Evolutionary conservation across 2,888 invertebrate species (phyloP), one percentile per base, ranked within the genome.

Genomic region (Neoascia interrupta): DNA sequence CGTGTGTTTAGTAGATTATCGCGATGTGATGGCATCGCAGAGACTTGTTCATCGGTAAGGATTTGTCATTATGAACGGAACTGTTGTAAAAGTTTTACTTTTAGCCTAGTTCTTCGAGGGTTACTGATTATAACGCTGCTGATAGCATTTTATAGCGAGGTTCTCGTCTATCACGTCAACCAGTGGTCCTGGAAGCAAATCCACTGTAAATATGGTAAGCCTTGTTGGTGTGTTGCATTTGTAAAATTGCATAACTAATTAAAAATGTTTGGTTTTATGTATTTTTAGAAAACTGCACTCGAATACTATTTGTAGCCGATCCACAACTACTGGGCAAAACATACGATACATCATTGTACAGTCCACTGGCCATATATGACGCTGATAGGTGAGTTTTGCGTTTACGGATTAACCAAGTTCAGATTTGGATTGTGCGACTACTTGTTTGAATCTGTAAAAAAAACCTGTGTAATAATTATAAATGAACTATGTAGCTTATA

Each of bases 301-400:
- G 91, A 83, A 89, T 95, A 63, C 87, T 95, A 49, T 90, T 95
- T 53, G 93, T 96, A 54, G 96, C 97, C 4, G 98, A 98, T 89
- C 97, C 98, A 13, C 98, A 98, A 89, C 92, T 98, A 73, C 92
- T 97, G 82, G 98, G 98, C 0, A 93, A 95, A 82, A 88, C 91
- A 34, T 92, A 94, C 84, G 96, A 96, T 60, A 89, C 92, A 2
- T 90, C 91, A 58, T 90, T 91, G 45, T 90, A 94, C 28, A 95
- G 94, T 54, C 90, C 91, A 51, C 85, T 97, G 28, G 92, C 94
- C 26, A 92, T 94, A 84, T 96, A 94, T 92, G 98, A 98, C 88
- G 93, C 94, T 84, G 98, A 98, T 89, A 92, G 94, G 96, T 96
- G 89, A 87, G 69, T 73, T 6, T 36, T 11, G 41, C 1, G 5